Evolutionary conservation across 2,888 invertebrate species (phyloP), one percentile per base, ranked within the genome.

Genomic region (Petrolisthes manimaculis): DNA sequence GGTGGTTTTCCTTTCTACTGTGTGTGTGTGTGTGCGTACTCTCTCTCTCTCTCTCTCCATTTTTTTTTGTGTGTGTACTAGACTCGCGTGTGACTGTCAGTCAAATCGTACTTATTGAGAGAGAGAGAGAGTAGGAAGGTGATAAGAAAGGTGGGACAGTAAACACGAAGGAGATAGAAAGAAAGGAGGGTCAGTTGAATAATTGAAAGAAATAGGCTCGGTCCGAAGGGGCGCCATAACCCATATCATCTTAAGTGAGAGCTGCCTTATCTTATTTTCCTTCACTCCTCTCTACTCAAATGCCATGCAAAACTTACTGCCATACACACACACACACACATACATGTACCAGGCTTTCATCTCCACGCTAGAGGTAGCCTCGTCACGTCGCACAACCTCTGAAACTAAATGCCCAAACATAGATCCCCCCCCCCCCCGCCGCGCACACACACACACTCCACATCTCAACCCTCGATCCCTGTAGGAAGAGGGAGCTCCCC

Each of bases 271-370:
- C 37, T 37, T 37, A 37, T 37, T 37, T 37, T 37, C 37, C 37
- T 0, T 37, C 37, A 37, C 18, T 24, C 9, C 9, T 14, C 12
- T 75, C 9, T 75, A 24, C n/a, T 37, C 37, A 37, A 37, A 37
- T 37, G 37, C 1, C 37, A 37, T 37, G 37, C 37, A 37, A 0
- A 1, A 21, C n/a, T n/a, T 9, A 2, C 24, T 9, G 9, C 2
- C 75, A 75, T 21, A 75, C 75, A 75, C 75, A 75, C 24, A 24
- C 24, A 24, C 24, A 75, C 75, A 75, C 75, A 75, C 75, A n/a
- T 2, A 37, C 37, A 37, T 37, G 2, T 37, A 37, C 37, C 37
- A 37, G 37, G 37, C 37, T 2, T 37, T 37, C 37, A 37, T 37
- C 37, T 37, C 37, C 37, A 37, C 37, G 37, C 37, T 37, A 2